Evolutionary conservation across 2,113 vertebrate species (phyloP).

Genomic region (Hippocampus barbouri): DNA sequence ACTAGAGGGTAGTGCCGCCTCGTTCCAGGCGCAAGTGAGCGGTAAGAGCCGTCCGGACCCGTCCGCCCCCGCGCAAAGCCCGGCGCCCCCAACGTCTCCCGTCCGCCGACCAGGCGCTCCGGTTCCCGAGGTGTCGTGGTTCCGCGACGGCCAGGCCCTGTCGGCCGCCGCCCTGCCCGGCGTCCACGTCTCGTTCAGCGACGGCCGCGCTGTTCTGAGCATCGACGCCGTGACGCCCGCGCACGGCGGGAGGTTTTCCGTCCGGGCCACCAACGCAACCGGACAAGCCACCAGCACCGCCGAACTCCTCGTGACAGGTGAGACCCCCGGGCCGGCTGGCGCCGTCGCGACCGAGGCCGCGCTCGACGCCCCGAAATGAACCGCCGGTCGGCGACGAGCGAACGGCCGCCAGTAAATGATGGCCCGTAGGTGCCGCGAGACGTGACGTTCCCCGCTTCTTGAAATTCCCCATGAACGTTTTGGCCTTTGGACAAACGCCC

Average conservation of each 20-base stretch:
- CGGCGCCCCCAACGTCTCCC: neutral
- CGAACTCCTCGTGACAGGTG: conserved; percentile 91
- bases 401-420: too few relatives aligned
- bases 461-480: too few relatives aligned
- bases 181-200: conserved; percentile 96
- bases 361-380: too few relatives aligned
- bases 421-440: too few relatives aligned
- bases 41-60: conserved; percentile 71
- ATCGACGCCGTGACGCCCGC: conserved; percentile 88
- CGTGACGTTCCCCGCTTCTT: too few relatives aligned
- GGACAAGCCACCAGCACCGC: conserved; percentile 98
- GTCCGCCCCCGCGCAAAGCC: neutral
- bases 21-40: conserved; percentile 97
- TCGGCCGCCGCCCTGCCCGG: conserved; percentile 89
- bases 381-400: too few relatives aligned
- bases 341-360: too few relatives aligned
- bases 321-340: neutral
- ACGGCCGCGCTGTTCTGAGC: conserved; percentile 93
- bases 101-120: conserved; percentile 84
- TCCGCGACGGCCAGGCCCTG: conserved; percentile 98
- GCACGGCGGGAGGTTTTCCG: conserved; percentile 89
- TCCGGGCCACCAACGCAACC: conserved; percentile 94
- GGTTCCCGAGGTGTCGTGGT: conserved; percentile 99
- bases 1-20: conserved; percentile 99
- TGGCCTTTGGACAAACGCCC: too few relatives aligned